Base-by-base conservation (phyloP, 2,888 invertebrate species). In the Ceramica pisi region DNA sequence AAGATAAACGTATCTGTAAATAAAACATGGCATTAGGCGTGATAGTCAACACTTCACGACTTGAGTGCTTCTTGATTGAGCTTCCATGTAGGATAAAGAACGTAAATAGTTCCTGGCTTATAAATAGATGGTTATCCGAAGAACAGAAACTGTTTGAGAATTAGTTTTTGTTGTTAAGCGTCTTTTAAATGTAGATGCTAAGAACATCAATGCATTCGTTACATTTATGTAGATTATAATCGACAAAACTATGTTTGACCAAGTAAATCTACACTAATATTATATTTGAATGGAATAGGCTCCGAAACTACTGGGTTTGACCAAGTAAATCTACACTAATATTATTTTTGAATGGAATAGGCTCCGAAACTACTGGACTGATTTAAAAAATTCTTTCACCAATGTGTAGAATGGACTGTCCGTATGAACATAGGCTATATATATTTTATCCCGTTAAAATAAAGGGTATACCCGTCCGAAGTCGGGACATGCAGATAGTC, bases 1-100 rank as follows among this genome's bases (percentile, higher is more conserved):
- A 0, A 74, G 86, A 86, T 87, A 87, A 77, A 78, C 59, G 41
- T 59, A 76, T 82, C 82, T 79, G 82, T 80, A 83, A 85, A 87
- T 82, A 85, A 75, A 71, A 85, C 82, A 80, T 72, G 76, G 77
- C 82, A 65, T 79, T 67, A 63, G 59, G 59, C 68, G 72, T 76
- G 71, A 83, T 79, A 66, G 83, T 67, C 69, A 44, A 71, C 84
- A 78, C 71, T 74, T 71, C 70, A 71, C 38, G 53, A 57, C 70
- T 82, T 79, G 73, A 86, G 85, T 86, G 85, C 72, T 76, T 71
- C 78, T 74, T 82, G 74, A 86, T 85, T 84, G 66, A 75, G 81
- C 84, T 84, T 84, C 80, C 71, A 79, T 83, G 80, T 82, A 51
- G 56, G 81, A 85, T 83, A 68, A 74, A 55, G 51, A 44, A 82